phyloP scores from a whole-genome alignment of 2,888 invertebrate genomes.

The Dryococelus australis region DNA sequence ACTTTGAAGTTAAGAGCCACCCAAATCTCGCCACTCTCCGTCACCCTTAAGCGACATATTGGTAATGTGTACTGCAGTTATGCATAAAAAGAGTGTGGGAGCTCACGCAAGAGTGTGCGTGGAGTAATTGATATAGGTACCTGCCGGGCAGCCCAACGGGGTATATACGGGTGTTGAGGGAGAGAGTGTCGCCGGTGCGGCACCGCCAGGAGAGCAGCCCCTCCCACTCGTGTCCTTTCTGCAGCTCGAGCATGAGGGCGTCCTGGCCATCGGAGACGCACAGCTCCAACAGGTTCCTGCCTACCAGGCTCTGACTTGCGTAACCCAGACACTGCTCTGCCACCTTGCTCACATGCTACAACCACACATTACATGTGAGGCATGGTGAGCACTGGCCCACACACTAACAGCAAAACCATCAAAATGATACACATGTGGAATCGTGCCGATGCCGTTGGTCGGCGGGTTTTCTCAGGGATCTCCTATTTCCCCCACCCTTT shows the following conservation, averaged over 20 bases:
- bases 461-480: too few species aligned
- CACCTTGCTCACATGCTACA: constrained; percentile 85
- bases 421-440: too few species aligned
- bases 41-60: too few species aligned
- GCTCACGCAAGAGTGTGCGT: too few species aligned
- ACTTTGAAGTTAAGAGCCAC: too few species aligned
- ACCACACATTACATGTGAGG: constrained; percentile 21
- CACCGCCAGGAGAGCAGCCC: constrained; percentile 70
- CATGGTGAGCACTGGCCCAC: not conserved
- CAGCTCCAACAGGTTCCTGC: constrained; percentile 67
- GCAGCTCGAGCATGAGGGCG: constrained; percentile 68
- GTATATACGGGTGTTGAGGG: constrained; percentile 79
- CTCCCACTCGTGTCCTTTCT: constrained; percentile 77
- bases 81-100: too few species aligned
- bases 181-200: constrained; percentile 80
- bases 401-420: not conserved
- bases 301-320: constrained; percentile 69
- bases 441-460: too few species aligned
- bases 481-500: too few species aligned
- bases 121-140: constrained; percentile 24
- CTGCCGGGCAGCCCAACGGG: constrained; percentile 59
- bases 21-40: too few species aligned
- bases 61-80: too few species aligned
- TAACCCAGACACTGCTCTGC: constrained; percentile 84
- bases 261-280: constrained; percentile 62